Conservation (phyloP, 2,113 vertebrate genomes). For the Urocynchramus pylzowi region DNA sequence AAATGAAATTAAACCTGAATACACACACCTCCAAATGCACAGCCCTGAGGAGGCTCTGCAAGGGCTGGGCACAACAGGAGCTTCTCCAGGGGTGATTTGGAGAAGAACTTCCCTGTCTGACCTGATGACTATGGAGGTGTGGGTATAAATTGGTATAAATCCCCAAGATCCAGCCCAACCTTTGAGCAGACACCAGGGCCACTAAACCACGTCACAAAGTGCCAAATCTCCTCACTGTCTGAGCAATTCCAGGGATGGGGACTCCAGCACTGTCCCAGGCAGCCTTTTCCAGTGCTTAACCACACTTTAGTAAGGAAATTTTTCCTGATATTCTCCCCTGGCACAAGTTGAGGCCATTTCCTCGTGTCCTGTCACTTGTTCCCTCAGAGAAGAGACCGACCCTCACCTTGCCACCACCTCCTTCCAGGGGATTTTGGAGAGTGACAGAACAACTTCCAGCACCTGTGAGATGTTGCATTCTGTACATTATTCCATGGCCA, state of each 20-base stretch:
- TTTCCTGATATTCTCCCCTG: neutral
- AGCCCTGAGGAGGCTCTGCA: neutral
- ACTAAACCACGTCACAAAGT: rapidly evolving
- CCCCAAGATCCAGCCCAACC: too few species aligned
- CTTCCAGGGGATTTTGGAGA: neutral
- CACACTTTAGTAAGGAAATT: rapidly evolving
- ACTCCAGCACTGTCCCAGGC: neutral
- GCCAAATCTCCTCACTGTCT: rapidly evolving
- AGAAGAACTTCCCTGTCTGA: neutral
- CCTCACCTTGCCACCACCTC: neutral
- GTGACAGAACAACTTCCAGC: neutral
- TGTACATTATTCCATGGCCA: rapidly evolving
- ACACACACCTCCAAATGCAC: neutral
- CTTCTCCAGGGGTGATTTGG: rapidly evolving
- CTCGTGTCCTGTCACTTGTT: neutral
- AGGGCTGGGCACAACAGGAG: neutral
- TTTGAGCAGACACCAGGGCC: neutral
- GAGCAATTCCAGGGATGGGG: neutral
- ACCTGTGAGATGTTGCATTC: too few species aligned
- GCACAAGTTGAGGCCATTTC: neutral
- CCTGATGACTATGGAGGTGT: rapidly evolving
- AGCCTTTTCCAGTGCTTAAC: neutral
- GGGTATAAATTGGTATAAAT: neutral
- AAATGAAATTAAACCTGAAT: neutral
- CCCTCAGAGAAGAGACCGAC: neutral